Conservation (phyloP, 2,113 vertebrate species). For the Cepphus grylle region DNA sequence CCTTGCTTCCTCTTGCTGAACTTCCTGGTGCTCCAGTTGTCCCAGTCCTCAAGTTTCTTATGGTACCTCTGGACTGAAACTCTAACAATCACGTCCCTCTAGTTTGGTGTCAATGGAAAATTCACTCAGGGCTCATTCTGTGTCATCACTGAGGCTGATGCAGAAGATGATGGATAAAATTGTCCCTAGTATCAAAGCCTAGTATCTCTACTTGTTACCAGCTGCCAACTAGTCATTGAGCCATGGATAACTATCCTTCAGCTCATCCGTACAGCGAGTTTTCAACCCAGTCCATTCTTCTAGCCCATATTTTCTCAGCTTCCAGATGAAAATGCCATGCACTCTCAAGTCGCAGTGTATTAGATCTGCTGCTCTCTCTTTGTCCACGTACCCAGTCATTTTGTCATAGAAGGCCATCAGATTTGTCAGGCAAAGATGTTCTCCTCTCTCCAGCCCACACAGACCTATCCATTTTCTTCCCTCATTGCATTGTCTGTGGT, state of each 20-base stretch:
- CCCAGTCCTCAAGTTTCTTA: background rate
- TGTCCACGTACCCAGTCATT: background rate
- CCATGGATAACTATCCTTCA: background rate
- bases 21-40: background rate
- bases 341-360: background rate
- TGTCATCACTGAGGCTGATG: background rate
- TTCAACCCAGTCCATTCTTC: background rate
- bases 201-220: background rate
- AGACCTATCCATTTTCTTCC: background rate
- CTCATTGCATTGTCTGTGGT: background rate
- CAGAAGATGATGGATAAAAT: background rate
- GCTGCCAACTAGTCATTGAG: background rate
- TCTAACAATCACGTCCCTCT: background rate
- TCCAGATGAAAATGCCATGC: background rate
- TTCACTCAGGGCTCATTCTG: background rate
- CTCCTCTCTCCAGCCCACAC: background rate
- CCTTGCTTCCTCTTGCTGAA: background rate
- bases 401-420: background rate
- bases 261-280: background rate
- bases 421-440: background rate
- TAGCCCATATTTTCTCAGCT: background rate
- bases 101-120: background rate
- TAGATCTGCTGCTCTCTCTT: background rate
- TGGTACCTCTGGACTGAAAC: background rate
- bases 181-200: background rate